Percentiles rank a stretch among this genome's conserved stretches.
Conservation (phyloP, 2,888 invertebrate species). For the Orgyia antiqua region DNA sequence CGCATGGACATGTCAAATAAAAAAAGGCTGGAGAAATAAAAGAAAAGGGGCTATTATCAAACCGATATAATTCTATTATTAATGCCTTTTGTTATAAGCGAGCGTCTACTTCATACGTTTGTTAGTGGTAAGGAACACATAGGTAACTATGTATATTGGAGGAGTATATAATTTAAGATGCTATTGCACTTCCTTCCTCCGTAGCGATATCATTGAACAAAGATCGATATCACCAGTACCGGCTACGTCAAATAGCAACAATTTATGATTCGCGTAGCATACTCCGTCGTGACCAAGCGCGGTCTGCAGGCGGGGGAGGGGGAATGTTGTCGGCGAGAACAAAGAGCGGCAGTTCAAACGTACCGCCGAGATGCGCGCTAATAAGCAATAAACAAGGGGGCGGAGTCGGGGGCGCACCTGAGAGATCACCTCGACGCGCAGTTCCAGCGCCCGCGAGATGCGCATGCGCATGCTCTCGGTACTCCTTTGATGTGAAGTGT, state of each 20-base stretch:
- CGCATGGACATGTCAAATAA: no score
- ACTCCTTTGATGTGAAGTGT: constrained; percentile 19
- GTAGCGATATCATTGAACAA: constrained; percentile 60
- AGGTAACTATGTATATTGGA: no score
- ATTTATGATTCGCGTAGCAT: constrained; percentile 72
- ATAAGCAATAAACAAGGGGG: constrained; percentile 79
- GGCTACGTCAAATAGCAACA: constrained; percentile 71
- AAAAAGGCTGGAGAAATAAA: no score
- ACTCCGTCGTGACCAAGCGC: constrained; percentile 59
- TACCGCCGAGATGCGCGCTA: constrained; percentile 70
- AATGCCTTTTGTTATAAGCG: no score
- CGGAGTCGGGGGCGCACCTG: constrained; percentile 70
- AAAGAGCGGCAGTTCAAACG: constrained; percentile 72
- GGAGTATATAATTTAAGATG: constrained; percentile 40
- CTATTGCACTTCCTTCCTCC: constrained; percentile 58
- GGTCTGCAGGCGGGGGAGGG: constrained; percentile 25
- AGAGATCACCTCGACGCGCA: constrained; percentile 68
- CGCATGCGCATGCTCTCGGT: constrained; percentile 28
- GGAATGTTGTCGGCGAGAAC: constrained; percentile 63
- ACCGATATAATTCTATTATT: no score
- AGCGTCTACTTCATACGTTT: no score
- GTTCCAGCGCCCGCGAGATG: constrained; percentile 34
- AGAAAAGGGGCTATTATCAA: no score
- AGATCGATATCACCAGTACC: constrained; percentile 69
- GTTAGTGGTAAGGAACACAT: no score